Evolutionary conservation across 1,140 invertebrate species (phyloP).

Genomic region (Pogonognathellus flavescens): DNA sequence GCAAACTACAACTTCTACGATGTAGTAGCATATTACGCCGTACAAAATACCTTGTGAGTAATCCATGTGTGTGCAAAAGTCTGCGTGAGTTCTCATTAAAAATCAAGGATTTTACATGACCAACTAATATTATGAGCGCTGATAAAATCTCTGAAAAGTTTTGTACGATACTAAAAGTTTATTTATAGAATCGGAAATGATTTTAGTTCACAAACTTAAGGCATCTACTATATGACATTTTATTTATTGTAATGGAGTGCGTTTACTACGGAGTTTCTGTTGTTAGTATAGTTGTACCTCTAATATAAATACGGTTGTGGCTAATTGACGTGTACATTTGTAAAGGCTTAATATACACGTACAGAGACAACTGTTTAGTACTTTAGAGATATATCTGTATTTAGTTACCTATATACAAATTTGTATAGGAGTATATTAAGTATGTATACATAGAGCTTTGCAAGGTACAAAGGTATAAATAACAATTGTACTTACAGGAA

Average conservation of each 20-base stretch:
- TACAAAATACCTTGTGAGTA: constrained; percentile 1
- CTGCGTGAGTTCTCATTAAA: constrained; percentile 39
- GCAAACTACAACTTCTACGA: neutral
- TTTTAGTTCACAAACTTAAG: neutral
- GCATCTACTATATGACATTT: neutral
- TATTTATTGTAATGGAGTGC: neutral
- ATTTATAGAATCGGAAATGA: constrained; percentile 27
- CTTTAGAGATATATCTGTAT: neutral
- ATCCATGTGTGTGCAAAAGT: neutral
- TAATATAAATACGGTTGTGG: neutral
- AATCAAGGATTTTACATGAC: constrained; percentile 45
- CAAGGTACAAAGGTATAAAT: constrained; percentile 25
- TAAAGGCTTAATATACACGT: neutral
- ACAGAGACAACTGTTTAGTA: neutral
- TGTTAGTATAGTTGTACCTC: neutral
- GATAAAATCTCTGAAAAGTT: constrained; percentile 39
- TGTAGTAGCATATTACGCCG: neutral
- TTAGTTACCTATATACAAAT: neutral
- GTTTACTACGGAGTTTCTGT: neutral
- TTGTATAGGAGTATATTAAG: neutral
- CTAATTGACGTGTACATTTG: neutral
- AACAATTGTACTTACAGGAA: constrained; percentile 1
- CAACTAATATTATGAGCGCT: constrained; percentile 19
- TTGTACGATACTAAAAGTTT: neutral
- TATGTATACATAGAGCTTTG: neutral